Conservation (phyloP, 2,113 vertebrate species). For the Cephalopholis sonnerati region DNA sequence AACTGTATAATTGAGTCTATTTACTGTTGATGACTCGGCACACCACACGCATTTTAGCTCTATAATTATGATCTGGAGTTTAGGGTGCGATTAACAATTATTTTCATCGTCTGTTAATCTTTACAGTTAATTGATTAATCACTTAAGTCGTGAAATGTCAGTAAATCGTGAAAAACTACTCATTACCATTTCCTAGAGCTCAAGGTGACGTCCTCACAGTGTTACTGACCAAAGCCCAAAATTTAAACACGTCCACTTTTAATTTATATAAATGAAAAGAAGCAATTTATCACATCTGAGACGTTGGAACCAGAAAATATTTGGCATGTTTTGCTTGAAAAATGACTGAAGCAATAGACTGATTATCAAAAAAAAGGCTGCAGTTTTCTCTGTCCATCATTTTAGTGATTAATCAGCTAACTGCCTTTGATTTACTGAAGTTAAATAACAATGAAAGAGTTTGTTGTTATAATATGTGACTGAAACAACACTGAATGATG, state of each 20-base stretch:
- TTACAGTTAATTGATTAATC: not conserved
- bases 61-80: not conserved
- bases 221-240: not conserved
- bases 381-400: not conserved
- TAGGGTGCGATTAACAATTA: not conserved
- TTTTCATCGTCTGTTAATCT: not conserved
- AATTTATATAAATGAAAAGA: not conserved
- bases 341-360: not conserved
- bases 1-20: not conserved
- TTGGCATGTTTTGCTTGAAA: not conserved
- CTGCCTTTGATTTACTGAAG: not conserved
- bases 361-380: not conserved
- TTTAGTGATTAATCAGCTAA: not conserved
- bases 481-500: not conserved
- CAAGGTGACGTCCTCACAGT: not conserved
- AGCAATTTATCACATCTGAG: not conserved
- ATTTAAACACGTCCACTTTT: not conserved
- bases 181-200: too few relatives aligned
- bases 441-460: not conserved
- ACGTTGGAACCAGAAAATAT: not conserved
- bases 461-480: not conserved
- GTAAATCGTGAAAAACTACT: not conserved
- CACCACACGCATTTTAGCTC: not conserved
- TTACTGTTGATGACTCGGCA: not conserved
- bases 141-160: not conserved